These are phyloP conservation scores for Drosophila helvetica DNA, from an alignment of 2,888 invertebrate genomes.

Conservation along the genomic window DNA sequence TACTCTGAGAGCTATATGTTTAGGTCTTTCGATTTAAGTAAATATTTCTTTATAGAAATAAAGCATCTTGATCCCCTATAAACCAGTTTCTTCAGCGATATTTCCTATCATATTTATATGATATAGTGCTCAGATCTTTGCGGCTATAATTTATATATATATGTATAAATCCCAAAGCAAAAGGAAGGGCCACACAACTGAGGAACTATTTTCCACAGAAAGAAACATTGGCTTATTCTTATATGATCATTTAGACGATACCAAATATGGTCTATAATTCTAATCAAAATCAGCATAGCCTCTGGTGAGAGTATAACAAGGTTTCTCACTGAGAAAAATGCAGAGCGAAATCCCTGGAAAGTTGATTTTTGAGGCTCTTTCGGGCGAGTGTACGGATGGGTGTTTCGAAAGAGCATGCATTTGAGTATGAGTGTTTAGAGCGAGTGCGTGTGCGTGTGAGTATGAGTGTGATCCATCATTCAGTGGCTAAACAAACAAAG, in stretches of 20 bases:
- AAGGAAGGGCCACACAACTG: too few species aligned
- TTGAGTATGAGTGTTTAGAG: conserved; percentile 1
- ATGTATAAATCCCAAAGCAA: too few species aligned
- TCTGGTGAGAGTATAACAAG: not conserved
- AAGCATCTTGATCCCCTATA: too few species aligned
- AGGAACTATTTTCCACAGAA: too few species aligned
- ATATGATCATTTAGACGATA: too few species aligned
- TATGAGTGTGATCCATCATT: conserved; percentile 71
- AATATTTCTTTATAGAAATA: too few species aligned
- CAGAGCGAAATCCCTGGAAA: conserved; percentile 65
- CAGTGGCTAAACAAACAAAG: conserved; percentile 75
- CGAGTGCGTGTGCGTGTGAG: conserved; percentile 16
- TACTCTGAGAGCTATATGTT: too few species aligned
- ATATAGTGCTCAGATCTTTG: too few species aligned
- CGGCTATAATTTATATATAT: too few species aligned
- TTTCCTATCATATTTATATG: too few species aligned
- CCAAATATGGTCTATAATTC: too few species aligned
- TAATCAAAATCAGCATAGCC: not conserved
- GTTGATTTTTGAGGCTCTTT: conserved; percentile 53
- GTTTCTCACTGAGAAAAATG: conserved; percentile 45
- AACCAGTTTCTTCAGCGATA: not conserved
- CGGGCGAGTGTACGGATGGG: conserved; percentile 12
- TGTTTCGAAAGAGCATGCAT: not conserved
- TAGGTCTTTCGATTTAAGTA: not conserved
- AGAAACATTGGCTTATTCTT: too few species aligned